Base-by-base conservation (phyloP, 2,797 vertebrate genomes). In the Atherinosoma microstoma region DNA sequence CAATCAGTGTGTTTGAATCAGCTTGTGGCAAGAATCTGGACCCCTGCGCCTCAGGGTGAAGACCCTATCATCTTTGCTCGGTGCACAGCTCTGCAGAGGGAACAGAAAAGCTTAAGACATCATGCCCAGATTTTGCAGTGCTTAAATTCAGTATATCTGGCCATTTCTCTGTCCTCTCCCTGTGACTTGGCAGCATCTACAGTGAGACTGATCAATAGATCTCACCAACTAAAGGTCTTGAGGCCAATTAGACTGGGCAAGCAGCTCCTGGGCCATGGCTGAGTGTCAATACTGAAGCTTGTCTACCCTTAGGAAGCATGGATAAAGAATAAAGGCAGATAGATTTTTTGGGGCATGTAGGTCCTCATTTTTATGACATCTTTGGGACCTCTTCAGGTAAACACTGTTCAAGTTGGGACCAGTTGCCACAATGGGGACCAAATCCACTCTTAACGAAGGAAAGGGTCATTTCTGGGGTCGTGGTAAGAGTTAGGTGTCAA, bases 211-310 rank as follows among this genome's bases (percentile, higher is more conserved):
- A 93, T 92, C 91, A 85, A 92, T 93, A 91, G 85, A 84, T 86
- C 80, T 80, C 75, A 88, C 86, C 90, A 92, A 88, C 83, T 84
- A 85, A 87, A 93, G 87, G 85, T 87, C 87, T 86, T 63, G 78
- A 84, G 89, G 86, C 91, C 91, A 93, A 93, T 93, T 92, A 93
- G 87, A 84, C 73, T 80, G 62, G 63, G 76, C 72, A 75, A 66
- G 78, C 72, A 78, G 75, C 80, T 54, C 35, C 60, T 40, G 54
- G 70, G 78, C 83, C 76, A 83, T 86, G 83, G 42, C 62, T 78
- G 15, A 16, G 16, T 91, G 89, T 91, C 89, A 83, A 89, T 90
- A 92, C 76, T 73, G 58, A 71, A 66, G 78, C 87, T 79, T 72
- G 81, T 87, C 85, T 74, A 53, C 81, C 80, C 79, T 85, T 58